phyloP scores from a whole-genome alignment of 1,140 invertebrate species.

The Chlorops oryzae region DNA sequence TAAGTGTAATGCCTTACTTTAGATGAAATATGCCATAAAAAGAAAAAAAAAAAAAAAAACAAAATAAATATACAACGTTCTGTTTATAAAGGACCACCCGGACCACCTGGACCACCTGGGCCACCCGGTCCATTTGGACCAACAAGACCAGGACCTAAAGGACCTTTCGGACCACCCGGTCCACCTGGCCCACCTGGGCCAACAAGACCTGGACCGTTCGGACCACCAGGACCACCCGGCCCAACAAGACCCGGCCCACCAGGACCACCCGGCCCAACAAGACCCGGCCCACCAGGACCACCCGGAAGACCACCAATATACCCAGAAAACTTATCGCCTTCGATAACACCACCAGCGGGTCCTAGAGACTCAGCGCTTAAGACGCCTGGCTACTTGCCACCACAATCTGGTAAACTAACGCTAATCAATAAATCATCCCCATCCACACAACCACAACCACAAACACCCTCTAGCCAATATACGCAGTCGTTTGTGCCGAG shows the following conservation, averaged over 20 bases:
- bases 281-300: constrained; percentile 20
- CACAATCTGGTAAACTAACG: constrained; percentile 35
- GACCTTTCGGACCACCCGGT: constrained; percentile 26
- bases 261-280: constrained; percentile 21
- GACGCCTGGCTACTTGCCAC: constrained; percentile 42
- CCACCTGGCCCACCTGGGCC: constrained; percentile 27
- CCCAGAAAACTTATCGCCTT: constrained; percentile 7
- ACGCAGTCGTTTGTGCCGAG: constrained; percentile 26
- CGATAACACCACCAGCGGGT: constrained; percentile 19
- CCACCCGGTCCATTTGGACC: constrained; percentile 17
- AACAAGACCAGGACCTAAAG: constrained; percentile 9
- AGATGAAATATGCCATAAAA: background rate
- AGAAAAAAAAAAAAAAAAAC: background rate
- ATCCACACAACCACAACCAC: constrained; percentile 17
- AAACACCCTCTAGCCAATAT: constrained; percentile 19
- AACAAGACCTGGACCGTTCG: constrained; percentile 9
- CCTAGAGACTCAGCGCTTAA: constrained; percentile 37
- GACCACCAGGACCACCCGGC: constrained; percentile 24
- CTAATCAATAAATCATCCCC: constrained; percentile 23
- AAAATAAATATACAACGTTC: background rate
- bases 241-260: constrained; percentile 21
- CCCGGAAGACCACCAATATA: constrained; percentile 8
- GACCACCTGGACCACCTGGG: constrained; percentile 14
- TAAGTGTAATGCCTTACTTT: background rate
- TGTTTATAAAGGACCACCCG: constrained; percentile 14